These are phyloP conservation scores for Dendrolimus kikuchii DNA, from an alignment of 1,140 invertebrate genomes.

Conservation along the genomic window DNA sequence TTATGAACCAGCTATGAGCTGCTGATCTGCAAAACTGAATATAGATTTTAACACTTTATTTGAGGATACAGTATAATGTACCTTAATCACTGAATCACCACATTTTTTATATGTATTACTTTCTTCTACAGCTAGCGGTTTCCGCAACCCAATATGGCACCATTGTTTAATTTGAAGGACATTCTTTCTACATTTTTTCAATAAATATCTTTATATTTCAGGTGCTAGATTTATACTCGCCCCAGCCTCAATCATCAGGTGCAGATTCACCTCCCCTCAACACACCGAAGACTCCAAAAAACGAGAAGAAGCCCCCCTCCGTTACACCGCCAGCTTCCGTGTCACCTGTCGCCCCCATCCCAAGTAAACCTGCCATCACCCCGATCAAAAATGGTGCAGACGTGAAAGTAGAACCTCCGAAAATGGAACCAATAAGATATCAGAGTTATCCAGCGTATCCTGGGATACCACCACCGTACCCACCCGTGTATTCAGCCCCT, in stretches of 20 bases:
- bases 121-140: too few species aligned
- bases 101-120: too few species aligned
- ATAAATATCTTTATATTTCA: constrained; percentile 21
- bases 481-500: constrained; percentile 49
- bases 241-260: constrained; percentile 73
- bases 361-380: constrained; percentile 39
- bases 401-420: constrained; percentile 40
- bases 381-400: constrained; percentile 63
- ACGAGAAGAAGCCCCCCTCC: constrained; percentile 65
- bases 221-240: constrained; percentile 90
- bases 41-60: too few species aligned
- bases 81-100: too few species aligned
- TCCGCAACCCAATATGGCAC: too few species aligned
- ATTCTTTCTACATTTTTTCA: not conserved
- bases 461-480: constrained; percentile 34
- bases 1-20: too few species aligned
- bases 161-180: too few species aligned
- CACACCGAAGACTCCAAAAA: constrained; percentile 43
- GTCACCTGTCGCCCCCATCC: constrained; percentile 53
- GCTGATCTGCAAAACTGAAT: too few species aligned
- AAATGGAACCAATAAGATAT: constrained; percentile 46
- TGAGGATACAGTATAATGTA: too few species aligned
- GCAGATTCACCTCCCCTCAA: constrained; percentile 78
- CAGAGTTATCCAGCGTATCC: constrained; percentile 35
- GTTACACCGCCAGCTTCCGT: constrained; percentile 67